Evolutionary conservation across 2,888 invertebrate genomes (phyloP).

Genomic region (Thera britannica): DNA sequence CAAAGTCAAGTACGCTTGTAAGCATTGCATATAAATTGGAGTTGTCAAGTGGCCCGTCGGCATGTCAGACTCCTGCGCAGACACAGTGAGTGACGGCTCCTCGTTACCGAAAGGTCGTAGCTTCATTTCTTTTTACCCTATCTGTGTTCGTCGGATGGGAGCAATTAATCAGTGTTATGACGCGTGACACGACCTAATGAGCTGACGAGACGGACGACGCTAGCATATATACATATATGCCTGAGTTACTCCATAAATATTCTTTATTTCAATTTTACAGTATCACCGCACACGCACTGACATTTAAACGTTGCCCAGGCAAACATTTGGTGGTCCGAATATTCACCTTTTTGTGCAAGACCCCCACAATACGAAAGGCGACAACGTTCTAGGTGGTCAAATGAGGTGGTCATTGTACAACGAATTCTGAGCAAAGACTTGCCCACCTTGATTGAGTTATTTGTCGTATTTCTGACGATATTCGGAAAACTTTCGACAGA

Average conservation of each 20-base stretch:
- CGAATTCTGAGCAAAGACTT: conserved; percentile 47
- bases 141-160: conserved; percentile 58
- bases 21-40: conserved; percentile 74
- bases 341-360: conserved; percentile 52
- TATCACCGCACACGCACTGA: conserved; percentile 16
- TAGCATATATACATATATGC: conserved; percentile 52
- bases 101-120: conserved; percentile 79
- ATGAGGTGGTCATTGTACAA: conserved; percentile 43
- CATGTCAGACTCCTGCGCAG: conserved; percentile 41
- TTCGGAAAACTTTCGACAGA: conserved; percentile 41
- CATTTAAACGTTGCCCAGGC: conserved; percentile 8
- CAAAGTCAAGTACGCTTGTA: conserved; percentile 47
- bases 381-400: conserved; percentile 49
- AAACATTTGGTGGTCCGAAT: conserved; percentile 37
- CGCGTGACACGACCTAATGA: conserved; percentile 77
- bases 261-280: conserved; percentile 24
- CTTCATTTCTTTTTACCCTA: conserved; percentile 63
- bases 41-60: conserved; percentile 61
- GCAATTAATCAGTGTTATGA: conserved; percentile 81
- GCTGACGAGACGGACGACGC: conserved; percentile 43
- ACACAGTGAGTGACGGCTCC: conserved; percentile 67
- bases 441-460: conserved; percentile 54
- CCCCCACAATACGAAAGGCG: conserved; percentile 39
- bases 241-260: conserved; percentile 40
- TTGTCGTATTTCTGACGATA: conserved; percentile 48